Base-by-base conservation (phyloP, 1,140 invertebrate species). In the Tetragonula clypearis region DNA sequence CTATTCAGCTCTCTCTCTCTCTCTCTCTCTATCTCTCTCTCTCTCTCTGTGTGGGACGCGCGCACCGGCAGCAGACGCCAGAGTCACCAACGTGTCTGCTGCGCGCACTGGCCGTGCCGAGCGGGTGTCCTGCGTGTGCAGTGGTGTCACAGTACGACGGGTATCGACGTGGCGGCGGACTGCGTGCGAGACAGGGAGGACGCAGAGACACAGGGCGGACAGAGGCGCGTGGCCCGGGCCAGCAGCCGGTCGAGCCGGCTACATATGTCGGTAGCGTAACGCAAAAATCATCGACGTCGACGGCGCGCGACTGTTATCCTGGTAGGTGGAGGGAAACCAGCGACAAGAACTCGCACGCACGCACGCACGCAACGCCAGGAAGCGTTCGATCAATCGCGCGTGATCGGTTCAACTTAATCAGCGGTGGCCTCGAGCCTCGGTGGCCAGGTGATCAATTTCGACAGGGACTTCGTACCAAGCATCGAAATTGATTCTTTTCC, bases 241-340 rank as follows among this genome's bases (percentile, higher is more conserved):
- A 82, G 75, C 88, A 88, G 87, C 87, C 88, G 88, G 85, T 89
- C 86, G 86, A 80, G 74, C 80, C 87, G 68, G 87, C 41, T 82
- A 88, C 79, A 85, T 88, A 84, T 88, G 79, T 26, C n/a, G 26
- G 84, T 88, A 65, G 88, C 87, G 75, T 74, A 82, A 89, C 85
- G 81, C 85, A 89, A 90, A 90, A 89, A 89, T 90, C 82, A 87
- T 79, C 87, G 30, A 30, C 30, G 75, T 41, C 41, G 66, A 82
- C 35, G 80, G 30, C 71, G 26, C 80, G 76, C 41, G 41, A 6
- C 26, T 79, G 68, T 72, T 72, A 72, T 72, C 78, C 41, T 69
- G 35, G 71, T 69, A 17, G 35, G 71, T 58, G 17, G 58, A 69
- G 55, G 41, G 53, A 26, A 41, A 53, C 2, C 55, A 78, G 56